Percentiles rank a stretch among this genome's conserved stretches.
phyloP scores from a whole-genome alignment of 2,888 invertebrate genomes.

The Drosophila formosana region DNA sequence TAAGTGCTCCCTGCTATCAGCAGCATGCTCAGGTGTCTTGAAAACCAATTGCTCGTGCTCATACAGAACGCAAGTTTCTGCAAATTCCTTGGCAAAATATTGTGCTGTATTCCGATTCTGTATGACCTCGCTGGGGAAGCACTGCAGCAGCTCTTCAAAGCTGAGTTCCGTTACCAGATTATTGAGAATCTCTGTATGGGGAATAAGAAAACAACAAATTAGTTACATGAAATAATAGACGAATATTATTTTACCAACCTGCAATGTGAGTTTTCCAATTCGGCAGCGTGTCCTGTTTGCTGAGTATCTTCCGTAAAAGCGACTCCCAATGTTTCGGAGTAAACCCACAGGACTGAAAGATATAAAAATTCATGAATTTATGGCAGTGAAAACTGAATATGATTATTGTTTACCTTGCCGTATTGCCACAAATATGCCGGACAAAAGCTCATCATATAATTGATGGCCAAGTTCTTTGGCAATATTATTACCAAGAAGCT shows the following conservation, averaged over 20 bases:
- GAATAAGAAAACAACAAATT: too few relatives aligned
- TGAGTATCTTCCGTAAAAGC: constrained; percentile 82
- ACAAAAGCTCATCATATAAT: constrained; percentile 87
- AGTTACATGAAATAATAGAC: too few relatives aligned
- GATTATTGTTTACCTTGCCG: constrained; percentile 86
- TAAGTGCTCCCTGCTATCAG: constrained; percentile 68
- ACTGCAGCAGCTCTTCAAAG: constrained; percentile 83
- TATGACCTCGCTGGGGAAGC: constrained; percentile 83
- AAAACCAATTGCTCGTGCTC: constrained; percentile 74
- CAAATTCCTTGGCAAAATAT: constrained; percentile 75
- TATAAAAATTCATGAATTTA: not conserved
- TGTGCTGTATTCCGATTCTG: constrained; percentile 77
- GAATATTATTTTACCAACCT: constrained; percentile 55
- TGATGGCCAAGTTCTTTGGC: constrained; percentile 86
- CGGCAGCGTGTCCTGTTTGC: constrained; percentile 81
- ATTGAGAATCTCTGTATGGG: constrained; percentile 79
- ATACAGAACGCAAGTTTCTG: constrained; percentile 72
- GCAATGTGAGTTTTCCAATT: constrained; percentile 82
- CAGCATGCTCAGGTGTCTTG: constrained; percentile 46
- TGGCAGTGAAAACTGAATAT: not conserved
- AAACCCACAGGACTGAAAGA: constrained; percentile 81
- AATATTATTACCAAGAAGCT: constrained; percentile 86
- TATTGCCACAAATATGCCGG: constrained; percentile 88
- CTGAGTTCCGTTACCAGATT: constrained; percentile 82
- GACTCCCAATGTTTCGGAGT: constrained; percentile 84